These are phyloP conservation scores for Gorsachius magnificus DNA, from an alignment of 2,797 vertebrate species.

Conservation along the genomic window DNA sequence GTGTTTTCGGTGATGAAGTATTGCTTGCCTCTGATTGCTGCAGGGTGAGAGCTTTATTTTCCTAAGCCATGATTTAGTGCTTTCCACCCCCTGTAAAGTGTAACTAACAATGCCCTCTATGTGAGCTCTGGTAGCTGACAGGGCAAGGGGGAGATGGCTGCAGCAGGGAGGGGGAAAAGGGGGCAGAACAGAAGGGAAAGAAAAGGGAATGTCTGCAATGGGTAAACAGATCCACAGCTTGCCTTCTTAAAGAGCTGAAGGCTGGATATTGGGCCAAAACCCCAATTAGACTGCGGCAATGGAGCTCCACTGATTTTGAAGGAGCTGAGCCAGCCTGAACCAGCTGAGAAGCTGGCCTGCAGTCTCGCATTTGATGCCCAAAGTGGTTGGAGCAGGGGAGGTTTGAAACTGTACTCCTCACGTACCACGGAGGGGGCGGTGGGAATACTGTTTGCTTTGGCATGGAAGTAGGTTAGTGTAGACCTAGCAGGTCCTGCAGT, in stretches of 20 bases:
- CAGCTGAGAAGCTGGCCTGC: neutral
- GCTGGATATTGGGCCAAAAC: neutral
- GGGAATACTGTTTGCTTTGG: constrained; percentile 59
- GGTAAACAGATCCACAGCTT: neutral
- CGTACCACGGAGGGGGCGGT: neutral
- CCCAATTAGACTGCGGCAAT: neutral
- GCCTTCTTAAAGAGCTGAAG: neutral
- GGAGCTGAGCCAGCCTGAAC: neutral
- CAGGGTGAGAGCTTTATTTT: constrained; percentile 51
- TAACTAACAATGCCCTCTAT: constrained; percentile 40
- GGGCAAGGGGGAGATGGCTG: neutral
- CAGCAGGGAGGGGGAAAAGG: neutral
- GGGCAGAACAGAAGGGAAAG: neutral
- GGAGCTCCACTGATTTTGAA: neutral
- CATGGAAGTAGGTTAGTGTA: neutral
- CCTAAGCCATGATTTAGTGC: constrained; percentile 45
- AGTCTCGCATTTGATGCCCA: neutral
- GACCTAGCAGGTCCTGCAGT: constrained; percentile 23
- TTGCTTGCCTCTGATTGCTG: constrained; percentile 27
- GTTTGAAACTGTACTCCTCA: constrained; percentile 55
- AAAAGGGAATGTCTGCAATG: neutral
- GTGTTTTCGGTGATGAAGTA: neutral
- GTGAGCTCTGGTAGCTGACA: neutral
- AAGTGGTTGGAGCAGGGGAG: neutral
- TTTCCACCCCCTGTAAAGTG: constrained; percentile 23